phyloP scores from a whole-genome alignment of 2,888 invertebrate genomes.

The Melinopterus prodromus region DNA sequence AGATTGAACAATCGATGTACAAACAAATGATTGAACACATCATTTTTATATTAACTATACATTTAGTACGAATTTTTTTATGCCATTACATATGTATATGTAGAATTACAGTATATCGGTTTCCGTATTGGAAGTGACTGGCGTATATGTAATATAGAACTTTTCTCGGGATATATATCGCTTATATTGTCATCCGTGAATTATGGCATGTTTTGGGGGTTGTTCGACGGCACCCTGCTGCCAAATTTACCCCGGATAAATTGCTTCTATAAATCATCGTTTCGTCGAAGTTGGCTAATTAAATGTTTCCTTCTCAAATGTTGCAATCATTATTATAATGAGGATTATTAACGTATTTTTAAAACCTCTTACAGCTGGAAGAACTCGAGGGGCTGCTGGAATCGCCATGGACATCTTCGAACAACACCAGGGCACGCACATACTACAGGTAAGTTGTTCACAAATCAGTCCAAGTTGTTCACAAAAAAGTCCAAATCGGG shows the following conservation, averaged over 20 bases:
- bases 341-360: background rate
- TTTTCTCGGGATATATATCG: background rate
- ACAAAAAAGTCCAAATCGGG: too few species aligned
- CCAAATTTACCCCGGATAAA: background rate
- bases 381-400: conserved; percentile 73
- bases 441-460: conserved; percentile 80
- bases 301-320: background rate
- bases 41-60: too few species aligned
- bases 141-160: background rate
- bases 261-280: background rate
- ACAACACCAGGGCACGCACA: conserved; percentile 97
- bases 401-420: conserved; percentile 91
- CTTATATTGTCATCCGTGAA: conserved; percentile 4
- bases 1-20: too few species aligned
- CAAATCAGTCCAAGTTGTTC: too few species aligned
- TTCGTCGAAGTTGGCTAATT: background rate
- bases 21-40: too few species aligned
- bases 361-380: conserved; percentile 73
- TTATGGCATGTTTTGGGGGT: conserved; percentile 4
- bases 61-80: too few species aligned
- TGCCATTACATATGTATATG: too few species aligned
- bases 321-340: conserved; percentile 19
- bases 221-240: conserved; percentile 4
- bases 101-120: too few species aligned
- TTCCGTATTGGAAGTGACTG: background rate